phyloP scores from a whole-genome alignment of 2,797 vertebrate species.

The Streptopelia turtur region DNA sequence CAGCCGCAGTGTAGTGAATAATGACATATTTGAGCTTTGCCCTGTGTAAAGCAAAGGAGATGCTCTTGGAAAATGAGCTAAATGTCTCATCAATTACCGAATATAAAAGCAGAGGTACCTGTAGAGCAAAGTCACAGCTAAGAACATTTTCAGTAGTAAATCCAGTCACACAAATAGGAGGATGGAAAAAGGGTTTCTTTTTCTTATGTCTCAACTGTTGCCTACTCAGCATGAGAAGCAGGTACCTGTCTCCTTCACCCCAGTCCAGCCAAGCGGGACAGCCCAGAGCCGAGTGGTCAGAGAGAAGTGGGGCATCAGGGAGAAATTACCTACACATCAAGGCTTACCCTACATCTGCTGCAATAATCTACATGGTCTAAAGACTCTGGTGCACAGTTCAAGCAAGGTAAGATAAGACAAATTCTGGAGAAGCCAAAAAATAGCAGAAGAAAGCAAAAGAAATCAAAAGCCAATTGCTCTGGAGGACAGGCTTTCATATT shows the following conservation, averaged over 20 bases:
- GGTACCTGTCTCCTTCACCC: background rate
- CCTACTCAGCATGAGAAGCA: background rate
- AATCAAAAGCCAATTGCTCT: background rate
- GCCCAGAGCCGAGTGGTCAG: background rate
- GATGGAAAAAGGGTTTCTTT: background rate
- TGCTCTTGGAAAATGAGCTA: background rate
- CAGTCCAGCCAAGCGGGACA: background rate
- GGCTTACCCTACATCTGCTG: background rate
- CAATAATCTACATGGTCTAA: background rate
- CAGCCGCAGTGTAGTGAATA: background rate
- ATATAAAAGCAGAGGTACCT: background rate
- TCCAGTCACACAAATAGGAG: background rate
- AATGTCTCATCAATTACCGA: background rate
- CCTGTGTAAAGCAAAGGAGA: conserved; percentile 3
- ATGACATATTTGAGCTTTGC: background rate
- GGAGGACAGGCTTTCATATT: background rate
- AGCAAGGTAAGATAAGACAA: background rate
- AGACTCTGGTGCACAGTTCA: background rate
- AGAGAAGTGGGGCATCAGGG: background rate
- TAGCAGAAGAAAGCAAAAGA: background rate
- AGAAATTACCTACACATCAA: background rate
- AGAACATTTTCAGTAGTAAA: background rate
- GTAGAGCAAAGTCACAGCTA: background rate
- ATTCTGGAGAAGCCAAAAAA: background rate
- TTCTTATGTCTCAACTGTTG: background rate